Base-by-base conservation (phyloP, 2,797 vertebrate species). In the Galago senegalensis region DNA sequence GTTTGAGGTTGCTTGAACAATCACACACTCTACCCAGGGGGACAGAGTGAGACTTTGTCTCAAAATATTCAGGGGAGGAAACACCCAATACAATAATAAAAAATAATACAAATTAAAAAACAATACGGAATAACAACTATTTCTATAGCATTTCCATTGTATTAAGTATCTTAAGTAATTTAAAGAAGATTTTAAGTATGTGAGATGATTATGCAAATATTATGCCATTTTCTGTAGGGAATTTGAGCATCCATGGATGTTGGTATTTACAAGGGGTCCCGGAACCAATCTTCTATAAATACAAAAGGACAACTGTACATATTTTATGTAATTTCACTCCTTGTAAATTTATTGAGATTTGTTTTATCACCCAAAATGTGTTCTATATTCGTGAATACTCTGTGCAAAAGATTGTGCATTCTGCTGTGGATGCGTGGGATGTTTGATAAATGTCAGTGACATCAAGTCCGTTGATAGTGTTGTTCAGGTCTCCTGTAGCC, bases 291-390 rank as follows among this genome's bases (percentile, higher is more conserved):
- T 7, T 25, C 72, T 43, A 17, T 25, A 73, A 73, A 73, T 73
- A 73, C 72, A 25, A 40, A 43, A 25, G 13, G 72, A 73, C 25
- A 43, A 46, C 13, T 43, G 20, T 49, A 83, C n/a, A 31, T 75
- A 43, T 67, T 92, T 85, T 80, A 11, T 85, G 43, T 27, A 40
- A 27, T 88, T 84, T 73, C 10, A 67, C 21, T 6, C 4, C 3
- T 85, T 46, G 72, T 84, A 94, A 76, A 63, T 77, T 91, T 82
- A 70, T 43, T 94, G 13, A 43, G 10, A 61, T 75, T 89, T 80
- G 29, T 80, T 89, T 89, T 60, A 49, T 58, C 58, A 70, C 23
- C 91, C 31, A 61, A 34, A 61, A 56, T 76, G 34, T 69, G 7
- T 49, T 87, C 75, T 82, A 0, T 75, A 16, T 93, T 90, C 67